A percentile compares a stretch with the other conserved stretches of the same genome.
Conservation (phyloP, 1,140 invertebrate species). For the Sogatella furcifera region DNA sequence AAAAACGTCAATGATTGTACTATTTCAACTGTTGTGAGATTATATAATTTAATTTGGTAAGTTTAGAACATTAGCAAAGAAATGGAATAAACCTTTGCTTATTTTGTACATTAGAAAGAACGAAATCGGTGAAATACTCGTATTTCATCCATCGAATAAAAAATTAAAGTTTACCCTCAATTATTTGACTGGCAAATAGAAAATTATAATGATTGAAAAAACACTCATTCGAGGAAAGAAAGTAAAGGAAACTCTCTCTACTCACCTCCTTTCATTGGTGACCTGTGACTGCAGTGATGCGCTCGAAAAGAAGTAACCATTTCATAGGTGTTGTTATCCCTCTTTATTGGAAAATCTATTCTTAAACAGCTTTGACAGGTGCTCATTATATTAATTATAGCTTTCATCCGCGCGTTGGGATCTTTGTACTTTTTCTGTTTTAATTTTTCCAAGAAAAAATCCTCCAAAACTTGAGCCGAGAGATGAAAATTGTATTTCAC, state of each 20-base stretch:
- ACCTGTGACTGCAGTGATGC: conserved; percentile 71
- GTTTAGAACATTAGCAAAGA: too few relatives aligned
- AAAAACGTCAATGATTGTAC: too few relatives aligned
- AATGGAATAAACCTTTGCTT: too few relatives aligned
- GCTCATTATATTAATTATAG: conserved; percentile 60
- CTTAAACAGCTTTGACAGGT: conserved; percentile 62
- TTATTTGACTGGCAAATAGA: not conserved
- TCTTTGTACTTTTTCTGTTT: conserved; percentile 39
- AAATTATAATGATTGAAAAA: not conserved
- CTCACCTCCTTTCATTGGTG: conserved; percentile 71
- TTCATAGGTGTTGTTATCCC: conserved; percentile 63
- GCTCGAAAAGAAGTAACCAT: conserved; percentile 72
- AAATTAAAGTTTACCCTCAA: too few relatives aligned
- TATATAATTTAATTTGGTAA: too few relatives aligned
- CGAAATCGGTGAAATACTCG: too few relatives aligned
- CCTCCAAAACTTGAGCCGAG: conserved; percentile 6
- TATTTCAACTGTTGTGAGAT: too few relatives aligned
- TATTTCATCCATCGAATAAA: too few relatives aligned
- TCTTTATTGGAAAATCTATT: conserved; percentile 66
- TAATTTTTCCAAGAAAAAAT: conserved; percentile 18
- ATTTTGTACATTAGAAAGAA: too few relatives aligned
- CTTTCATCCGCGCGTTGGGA: conserved; percentile 48
- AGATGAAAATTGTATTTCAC: conserved; percentile 11
- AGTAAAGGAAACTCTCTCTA: conserved; percentile 8
- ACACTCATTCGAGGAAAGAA: not conserved